Base-by-base conservation (phyloP, 2,113 vertebrate genomes). In the Epinephelus lanceolatus region DNA sequence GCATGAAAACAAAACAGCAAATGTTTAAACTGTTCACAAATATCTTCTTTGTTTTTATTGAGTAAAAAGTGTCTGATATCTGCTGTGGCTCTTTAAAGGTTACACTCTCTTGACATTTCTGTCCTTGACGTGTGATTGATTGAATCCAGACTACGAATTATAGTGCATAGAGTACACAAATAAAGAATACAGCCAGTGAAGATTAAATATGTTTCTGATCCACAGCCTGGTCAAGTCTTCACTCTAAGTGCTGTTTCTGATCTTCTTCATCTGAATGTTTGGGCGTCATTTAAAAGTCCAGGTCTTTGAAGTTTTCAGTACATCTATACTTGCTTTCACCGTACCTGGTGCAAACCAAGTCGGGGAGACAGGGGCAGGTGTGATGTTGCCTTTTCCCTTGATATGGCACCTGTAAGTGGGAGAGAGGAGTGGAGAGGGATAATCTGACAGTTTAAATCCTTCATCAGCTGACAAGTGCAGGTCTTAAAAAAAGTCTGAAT, bases 361-460 rank as follows among this genome's bases (percentile, higher is more conserved):
- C 92, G 45, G 97, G 96, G 6, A 94, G 84, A 74, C 98, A 99
- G 15, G 98, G 98, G 40, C 98, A 98, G 71, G 95, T 94, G 87
- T 97, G 96, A 83, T 97, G 97, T 78, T 96, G 96, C 45, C 96
- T 93, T 76, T 97, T 97, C 17, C 97, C 95, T 0, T 82, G 81
- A 83, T 96, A 99, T 2, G 97, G 98, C 27, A 97, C 90, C 98
- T 98, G 93, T 37, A 78, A 57, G 78, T 5, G 19, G 18, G 51
- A 25, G 11, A 56, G 61, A 10, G 10, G n/a, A 47, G 0, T 30
- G 17, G 13, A 10, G n/a, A 4, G 1, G 33, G 17, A 60, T 80
- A 86, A 86, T 89, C 71, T 80, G 88, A 82, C 71, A 81, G 18
- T 84, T 66, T 53, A 75, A 83, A 85, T 68, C 66, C 56, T 63